A percentile compares a stretch with the other conserved stretches of the same genome.
Evolutionary conservation across 2,797 vertebrate genomes (phyloP).

Genomic region (Cossypha heuglini): DNA sequence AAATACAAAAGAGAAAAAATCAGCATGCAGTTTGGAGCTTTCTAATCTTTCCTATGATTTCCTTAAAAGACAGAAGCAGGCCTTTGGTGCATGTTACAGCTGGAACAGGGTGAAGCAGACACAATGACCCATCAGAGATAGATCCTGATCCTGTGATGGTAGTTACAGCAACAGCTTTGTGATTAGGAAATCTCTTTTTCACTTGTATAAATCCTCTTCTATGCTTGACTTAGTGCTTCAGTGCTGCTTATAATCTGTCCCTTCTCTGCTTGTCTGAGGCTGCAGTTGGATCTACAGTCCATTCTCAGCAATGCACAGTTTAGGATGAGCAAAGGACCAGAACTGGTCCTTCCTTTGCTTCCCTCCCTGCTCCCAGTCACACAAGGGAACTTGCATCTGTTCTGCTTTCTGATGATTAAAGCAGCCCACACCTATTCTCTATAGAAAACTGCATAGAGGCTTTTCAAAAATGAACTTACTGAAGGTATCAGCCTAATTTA

Average conservation of each 20-base stretch:
- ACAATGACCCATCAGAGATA: background rate
- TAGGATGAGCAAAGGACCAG: no score
- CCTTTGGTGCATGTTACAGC: background rate
- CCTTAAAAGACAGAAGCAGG: background rate
- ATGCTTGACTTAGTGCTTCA: background rate
- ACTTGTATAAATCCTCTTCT: background rate
- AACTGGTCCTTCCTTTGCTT: background rate
- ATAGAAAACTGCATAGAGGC: background rate
- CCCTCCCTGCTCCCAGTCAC: background rate
- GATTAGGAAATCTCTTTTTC: background rate
- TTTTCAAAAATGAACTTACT: background rate
- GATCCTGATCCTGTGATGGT: background rate
- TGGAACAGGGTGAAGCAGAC: background rate
- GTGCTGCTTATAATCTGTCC: background rate
- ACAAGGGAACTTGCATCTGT: background rate
- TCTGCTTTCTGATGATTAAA: background rate
- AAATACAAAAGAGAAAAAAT: background rate
- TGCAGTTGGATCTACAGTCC: background rate
- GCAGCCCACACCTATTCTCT: background rate
- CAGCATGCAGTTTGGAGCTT: background rate
- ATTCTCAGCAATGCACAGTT: rapidly evolving
- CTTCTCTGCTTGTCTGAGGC: background rate
- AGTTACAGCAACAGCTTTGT: background rate
- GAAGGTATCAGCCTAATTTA: background rate
- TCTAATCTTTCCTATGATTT: background rate